These are phyloP conservation scores for Schizopygopsis pylzovi DNA, from an alignment of 2,797 vertebrate genomes.

Conservation along the genomic window DNA sequence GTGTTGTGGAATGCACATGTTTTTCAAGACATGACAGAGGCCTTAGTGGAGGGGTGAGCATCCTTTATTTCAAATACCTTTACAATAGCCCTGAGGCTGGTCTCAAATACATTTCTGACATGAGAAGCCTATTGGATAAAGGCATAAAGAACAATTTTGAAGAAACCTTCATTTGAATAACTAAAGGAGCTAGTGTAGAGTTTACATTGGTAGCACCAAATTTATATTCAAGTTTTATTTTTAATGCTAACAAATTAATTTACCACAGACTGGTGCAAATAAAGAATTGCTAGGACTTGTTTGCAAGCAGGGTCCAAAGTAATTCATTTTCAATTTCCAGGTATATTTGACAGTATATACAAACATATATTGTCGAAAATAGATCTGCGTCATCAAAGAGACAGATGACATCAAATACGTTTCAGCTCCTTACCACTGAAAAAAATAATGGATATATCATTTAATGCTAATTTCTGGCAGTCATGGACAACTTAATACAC, in stretches of 20 bases:
- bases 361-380: background rate
- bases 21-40: constrained; percentile 13
- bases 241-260: constrained; percentile 26
- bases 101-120: constrained; percentile 61
- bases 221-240: constrained; percentile 58
- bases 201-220: constrained; percentile 75
- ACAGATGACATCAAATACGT: constrained; percentile 17
- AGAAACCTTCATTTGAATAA: constrained; percentile 48
- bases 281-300: background rate
- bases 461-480: constrained; percentile 2
- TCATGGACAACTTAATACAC: constrained; percentile 7
- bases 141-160: constrained; percentile 27
- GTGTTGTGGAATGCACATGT: background rate
- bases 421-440: constrained; percentile 34
- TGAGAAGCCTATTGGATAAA: constrained; percentile 49
- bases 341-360: background rate
- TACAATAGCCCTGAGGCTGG: constrained; percentile 62
- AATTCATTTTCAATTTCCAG: background rate
- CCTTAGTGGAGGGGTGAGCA: constrained; percentile 67
- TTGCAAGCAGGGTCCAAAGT: constrained; percentile 14
- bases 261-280: constrained; percentile 19
- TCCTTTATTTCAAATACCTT: constrained; percentile 78
- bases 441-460: background rate
- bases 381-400: constrained; percentile 20
- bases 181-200: constrained; percentile 58